Evolutionary conservation across 2,113 vertebrate genomes (phyloP), one percentile per base, ranked within the genome.

Genomic region (Rhea pennata): DNA sequence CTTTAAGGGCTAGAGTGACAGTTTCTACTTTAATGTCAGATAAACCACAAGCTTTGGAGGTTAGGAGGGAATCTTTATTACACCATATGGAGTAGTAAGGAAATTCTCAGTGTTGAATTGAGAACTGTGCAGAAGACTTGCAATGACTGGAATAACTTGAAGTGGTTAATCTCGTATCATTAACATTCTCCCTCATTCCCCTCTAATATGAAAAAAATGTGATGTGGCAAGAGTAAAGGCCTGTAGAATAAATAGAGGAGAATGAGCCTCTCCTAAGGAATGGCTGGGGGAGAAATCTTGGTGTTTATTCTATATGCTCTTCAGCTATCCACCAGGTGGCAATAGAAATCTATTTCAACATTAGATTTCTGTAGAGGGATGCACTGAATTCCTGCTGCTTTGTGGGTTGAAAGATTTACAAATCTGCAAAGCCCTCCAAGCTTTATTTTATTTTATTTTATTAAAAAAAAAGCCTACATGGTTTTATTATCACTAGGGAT

Each of bases 291-390:
- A 17, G 4, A 14, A 71, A 67, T 61, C 9, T 75, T 10, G 39
- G 27, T 9, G 1, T 85, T 71, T 51, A 17, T 26, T 22, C 24
- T 9, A 0, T 12, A 1, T 69, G 8, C 70, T 21, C 0, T 19
- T 24, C 23, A 3, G 2, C 22, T 56, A 65, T 71, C 90, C 97
- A 90, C 84, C 92, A 97, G 97, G 80, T 96, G 97, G 97, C 97
- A 96, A 92, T 73, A 91, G 56, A 84, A 94, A 93, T 22, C 94
- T 54, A 20, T 50, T 59, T 26, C 21, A 67, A 36, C 6, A 8
- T 59, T 83, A 31, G 69, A 36, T 16, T 82, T 48, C 40, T 67
- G 75, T 50, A 4, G 56, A 2, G 36, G 1, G 39, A 36, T 12
- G 12, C 12, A 11, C 70, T 56, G 33, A 1, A 15, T 44, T 81